Base-by-base conservation (phyloP, 2,113 vertebrate genomes). In the Pangasianodon hypophthalmus region DNA sequence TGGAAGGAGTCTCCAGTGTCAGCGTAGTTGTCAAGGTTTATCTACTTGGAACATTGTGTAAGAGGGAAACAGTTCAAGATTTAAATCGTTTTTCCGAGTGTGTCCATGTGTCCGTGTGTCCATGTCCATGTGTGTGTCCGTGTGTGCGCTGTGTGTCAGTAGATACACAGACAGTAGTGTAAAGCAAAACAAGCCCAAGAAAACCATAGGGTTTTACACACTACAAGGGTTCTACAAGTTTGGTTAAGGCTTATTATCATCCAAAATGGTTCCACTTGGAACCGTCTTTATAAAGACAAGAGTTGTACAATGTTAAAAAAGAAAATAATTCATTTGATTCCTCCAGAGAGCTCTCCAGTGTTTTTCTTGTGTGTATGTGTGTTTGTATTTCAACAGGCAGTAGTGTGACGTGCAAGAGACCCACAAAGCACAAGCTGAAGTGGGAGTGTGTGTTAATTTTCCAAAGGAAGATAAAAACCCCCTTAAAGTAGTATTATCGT, bases 381-480 rank as follows among this genome's bases (percentile, higher is more conserved):
- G 73, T 46, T 4, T 26, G 37, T 44, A 79, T 13, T 84, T 44
- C 32, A 18, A 62, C 46, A 64, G 56, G 46, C 58, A 69, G 37
- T 48, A 32, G 29, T 69, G 26, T 86, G 7, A 62, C 79, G 56
- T 52, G 26, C 84, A 79, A 19, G 18, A 21, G 62, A 77, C 11
- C 54, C 32, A 13, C 64, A 56, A 32, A 86, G 60, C 24, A 29
- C 58, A 41, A 56, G 62, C 46, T 29, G 80, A 60, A 50, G n/a
- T 69, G 64, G 64, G 67, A 84, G 75, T 69, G 50, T 48, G 44
- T 67, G 80, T 64, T 13, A 85, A 50, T 77, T 77, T 87, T 85
- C 85, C 54, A 29, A 52, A 56, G 69, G 77, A 87, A 85, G 81
- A 24, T 46, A 50, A 18, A 60, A 56, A 90, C 75, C 1, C 24